Percentiles rank a stretch among this genome's conserved stretches.
Evolutionary conservation across 2,888 invertebrate species (phyloP).

Genomic region (Oasisia sp.): DNA sequence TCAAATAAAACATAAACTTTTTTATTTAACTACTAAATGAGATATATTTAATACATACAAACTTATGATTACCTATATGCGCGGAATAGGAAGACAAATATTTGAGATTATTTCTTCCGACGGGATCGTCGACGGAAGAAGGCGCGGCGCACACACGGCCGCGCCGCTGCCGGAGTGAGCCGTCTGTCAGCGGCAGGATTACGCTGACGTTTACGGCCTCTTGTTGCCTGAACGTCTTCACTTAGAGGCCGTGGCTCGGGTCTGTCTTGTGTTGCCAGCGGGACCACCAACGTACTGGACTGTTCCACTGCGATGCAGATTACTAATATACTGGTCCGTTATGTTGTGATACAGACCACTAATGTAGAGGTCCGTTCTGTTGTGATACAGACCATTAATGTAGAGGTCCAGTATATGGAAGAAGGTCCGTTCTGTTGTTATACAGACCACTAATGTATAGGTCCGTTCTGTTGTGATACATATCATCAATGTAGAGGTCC

Average conservation of each 20-base stretch:
- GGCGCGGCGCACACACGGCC: background rate
- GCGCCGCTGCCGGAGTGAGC: background rate
- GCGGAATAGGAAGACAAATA: background rate
- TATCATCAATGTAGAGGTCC: too few species aligned
- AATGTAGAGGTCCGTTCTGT: background rate
- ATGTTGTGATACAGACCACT: too few species aligned
- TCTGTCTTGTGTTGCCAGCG: background rate
- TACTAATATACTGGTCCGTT: too few species aligned
- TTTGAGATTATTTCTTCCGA: background rate
- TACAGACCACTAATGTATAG: background rate
- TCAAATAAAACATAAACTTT: background rate
- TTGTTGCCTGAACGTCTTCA: background rate
- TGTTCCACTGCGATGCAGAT: too few species aligned
- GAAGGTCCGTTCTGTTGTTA: background rate
- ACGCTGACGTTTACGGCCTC: background rate
- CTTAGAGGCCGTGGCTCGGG: background rate
- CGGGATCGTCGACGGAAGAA: background rate
- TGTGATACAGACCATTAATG: background rate
- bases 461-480: background rate
- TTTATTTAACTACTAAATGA: background rate
- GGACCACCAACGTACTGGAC: too few species aligned
- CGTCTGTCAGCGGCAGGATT: background rate
- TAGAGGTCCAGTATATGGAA: background rate
- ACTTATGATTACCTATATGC: background rate
- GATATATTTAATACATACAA: background rate